Percentiles rank a stretch among this genome's conserved stretches.
Conservation (phyloP, 2,113 vertebrate species). For the Zonotrichia leucophrys region DNA sequence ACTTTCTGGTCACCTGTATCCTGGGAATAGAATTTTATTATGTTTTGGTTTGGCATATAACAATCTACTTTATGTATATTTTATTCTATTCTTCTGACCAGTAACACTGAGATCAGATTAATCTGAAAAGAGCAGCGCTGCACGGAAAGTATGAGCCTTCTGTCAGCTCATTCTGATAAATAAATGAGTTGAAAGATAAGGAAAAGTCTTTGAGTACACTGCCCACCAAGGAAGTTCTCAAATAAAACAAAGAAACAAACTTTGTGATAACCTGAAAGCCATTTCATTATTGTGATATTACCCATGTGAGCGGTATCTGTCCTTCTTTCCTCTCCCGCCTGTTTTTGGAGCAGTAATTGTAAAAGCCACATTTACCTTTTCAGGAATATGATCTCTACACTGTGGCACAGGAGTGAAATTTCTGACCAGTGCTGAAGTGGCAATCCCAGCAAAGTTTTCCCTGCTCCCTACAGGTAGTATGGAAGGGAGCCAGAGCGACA, state of each 20-base stretch:
- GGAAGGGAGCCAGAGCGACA: constrained; percentile 67
- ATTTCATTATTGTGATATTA: not conserved
- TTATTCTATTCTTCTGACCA: not conserved
- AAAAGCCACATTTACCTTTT: constrained; percentile 38
- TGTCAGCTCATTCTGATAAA: not conserved
- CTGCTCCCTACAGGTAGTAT: constrained; percentile 75
- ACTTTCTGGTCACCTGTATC: not conserved
- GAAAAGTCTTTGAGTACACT: not conserved
- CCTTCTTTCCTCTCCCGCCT: not conserved
- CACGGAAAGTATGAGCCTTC: not conserved
- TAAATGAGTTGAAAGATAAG: not conserved
- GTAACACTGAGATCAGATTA: not conserved
- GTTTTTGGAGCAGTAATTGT: not conserved
- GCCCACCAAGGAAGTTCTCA: not conserved
- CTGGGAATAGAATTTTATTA: constrained; percentile 16
- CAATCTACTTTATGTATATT: not conserved
- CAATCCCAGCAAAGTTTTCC: constrained; percentile 65
- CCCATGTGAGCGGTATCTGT: not conserved
- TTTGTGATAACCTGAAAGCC: not conserved
- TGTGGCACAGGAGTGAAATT: constrained; percentile 36
- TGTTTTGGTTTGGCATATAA: constrained; percentile 2
- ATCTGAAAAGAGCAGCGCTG: not conserved
- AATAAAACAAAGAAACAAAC: not conserved
- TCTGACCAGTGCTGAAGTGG: not conserved
- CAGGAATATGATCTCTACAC: constrained; percentile 32